These are phyloP conservation scores for Saguinus imperator DNA, from an alignment of 2,113 vertebrate genomes.

Conservation along the genomic window DNA sequence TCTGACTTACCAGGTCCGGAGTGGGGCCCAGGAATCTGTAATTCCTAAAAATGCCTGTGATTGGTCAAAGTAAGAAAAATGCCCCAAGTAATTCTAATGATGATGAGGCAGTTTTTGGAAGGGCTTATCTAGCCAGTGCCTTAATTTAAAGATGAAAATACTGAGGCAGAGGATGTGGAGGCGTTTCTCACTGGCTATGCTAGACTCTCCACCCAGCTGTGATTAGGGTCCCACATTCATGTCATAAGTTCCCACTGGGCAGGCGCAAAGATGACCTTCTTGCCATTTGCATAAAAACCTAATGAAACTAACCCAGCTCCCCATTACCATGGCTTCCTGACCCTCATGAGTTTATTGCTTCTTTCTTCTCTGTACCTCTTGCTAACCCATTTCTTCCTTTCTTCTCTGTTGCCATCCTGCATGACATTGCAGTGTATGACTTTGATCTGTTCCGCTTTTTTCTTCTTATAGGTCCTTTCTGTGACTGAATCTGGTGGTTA, in stretches of 20 bases:
- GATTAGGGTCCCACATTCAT: background rate
- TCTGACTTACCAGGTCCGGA: background rate
- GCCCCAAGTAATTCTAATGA: background rate
- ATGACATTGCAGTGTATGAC: accelerated
- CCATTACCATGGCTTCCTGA: background rate
- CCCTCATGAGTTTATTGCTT: background rate
- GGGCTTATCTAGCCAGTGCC: background rate
- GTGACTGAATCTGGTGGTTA: background rate
- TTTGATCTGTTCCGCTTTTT: background rate
- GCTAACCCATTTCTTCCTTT: background rate
- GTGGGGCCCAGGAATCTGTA: background rate
- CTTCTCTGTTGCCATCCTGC: too few relatives aligned
- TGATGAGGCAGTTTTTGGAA: background rate
- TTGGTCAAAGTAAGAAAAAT: background rate
- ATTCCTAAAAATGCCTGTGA: background rate
- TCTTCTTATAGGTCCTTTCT: background rate
- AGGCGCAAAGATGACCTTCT: background rate
- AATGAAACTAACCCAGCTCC: accelerated
- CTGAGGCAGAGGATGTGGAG: accelerated
- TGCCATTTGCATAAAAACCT: background rate
- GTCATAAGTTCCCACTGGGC: too few relatives aligned
- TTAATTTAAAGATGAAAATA: background rate
- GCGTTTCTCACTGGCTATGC: background rate
- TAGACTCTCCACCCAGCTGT: background rate
- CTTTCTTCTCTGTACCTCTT: background rate